Evolutionary conservation across 2,113 vertebrate genomes (phyloP).

Genomic region (Ibidorhyncha struthersii): DNA sequence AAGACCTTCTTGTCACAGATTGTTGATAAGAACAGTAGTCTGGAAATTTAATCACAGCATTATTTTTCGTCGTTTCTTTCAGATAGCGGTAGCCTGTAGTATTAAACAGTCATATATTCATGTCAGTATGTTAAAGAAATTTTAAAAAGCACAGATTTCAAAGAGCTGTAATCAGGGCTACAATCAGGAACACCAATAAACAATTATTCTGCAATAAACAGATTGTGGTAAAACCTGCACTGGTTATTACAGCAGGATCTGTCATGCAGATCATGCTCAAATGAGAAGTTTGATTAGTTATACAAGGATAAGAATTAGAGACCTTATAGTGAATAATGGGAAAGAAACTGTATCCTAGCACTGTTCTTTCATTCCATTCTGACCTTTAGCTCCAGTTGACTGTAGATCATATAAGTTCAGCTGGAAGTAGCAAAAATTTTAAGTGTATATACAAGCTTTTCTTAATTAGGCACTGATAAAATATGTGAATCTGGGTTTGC

Average conservation of each 20-base stretch:
- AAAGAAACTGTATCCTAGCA: not conserved
- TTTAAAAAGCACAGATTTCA: not conserved
- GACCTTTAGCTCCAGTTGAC: not conserved
- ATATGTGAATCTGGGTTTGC: not conserved
- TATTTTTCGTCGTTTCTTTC: not conserved
- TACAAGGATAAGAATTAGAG: not conserved
- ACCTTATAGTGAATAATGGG: not conserved
- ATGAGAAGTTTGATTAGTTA: not conserved
- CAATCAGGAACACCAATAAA: not conserved
- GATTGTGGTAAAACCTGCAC: not conserved
- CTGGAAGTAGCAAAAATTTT: not conserved
- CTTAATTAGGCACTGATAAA: not conserved
- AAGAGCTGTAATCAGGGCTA: not conserved
- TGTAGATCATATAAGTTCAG: not conserved
- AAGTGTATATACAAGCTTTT: not conserved
- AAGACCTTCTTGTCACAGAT: not conserved
- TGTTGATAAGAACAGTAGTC: not conserved
- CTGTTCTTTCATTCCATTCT: not conserved
- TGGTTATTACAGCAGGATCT: not conserved
- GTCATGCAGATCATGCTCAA: not conserved
- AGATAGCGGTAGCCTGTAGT: not conserved
- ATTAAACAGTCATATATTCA: not conserved
- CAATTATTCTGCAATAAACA: not conserved
- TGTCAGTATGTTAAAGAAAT: not conserved
- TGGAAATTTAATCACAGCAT: not conserved